phyloP scores from a whole-genome alignment of 2,888 invertebrate genomes.

The Nowickia ferox region DNA sequence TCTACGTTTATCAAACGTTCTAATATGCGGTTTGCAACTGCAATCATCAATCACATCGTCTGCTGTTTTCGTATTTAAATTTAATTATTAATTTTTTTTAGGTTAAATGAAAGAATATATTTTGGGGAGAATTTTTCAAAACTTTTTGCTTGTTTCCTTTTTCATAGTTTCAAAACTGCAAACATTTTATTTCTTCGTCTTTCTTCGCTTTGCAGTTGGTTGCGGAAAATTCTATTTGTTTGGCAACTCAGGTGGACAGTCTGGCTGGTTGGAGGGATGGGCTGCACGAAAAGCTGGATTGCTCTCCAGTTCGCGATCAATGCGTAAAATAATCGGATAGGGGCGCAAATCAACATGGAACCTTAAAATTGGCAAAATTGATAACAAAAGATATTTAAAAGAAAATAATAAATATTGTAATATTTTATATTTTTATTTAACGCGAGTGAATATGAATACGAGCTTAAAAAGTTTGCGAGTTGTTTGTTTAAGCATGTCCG shows the following conservation, averaged over 20 bases:
- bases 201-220: conserved; percentile 81
- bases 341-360: conserved; percentile 96
- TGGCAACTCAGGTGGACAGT: conserved; percentile 95
- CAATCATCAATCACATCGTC: conserved; percentile 80
- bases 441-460: too few relatives aligned
- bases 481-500: too few relatives aligned
- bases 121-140: conserved; percentile 6
- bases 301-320: conserved; percentile 92
- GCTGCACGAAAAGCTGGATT: conserved; percentile 96
- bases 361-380: conserved; percentile 83
- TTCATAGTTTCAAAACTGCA: conserved; percentile 76
- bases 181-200: conserved; percentile 80
- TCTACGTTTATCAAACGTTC: conserved; percentile 64
- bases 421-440: too few relatives aligned
- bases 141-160: conserved; percentile 43
- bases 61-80: conserved; percentile 74
- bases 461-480: too few relatives aligned
- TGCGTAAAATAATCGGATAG: conserved; percentile 94
- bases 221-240: conserved; percentile 85
- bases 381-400: neutral
- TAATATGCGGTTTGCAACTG: conserved; percentile 79
- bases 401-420: neutral
- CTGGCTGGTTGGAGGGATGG: conserved; percentile 96
- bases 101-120: conserved; percentile 26
- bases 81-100: conserved; percentile 26